phyloP scores from a whole-genome alignment of 1,140 invertebrate species.

The Neodiprion virginianus region DNA sequence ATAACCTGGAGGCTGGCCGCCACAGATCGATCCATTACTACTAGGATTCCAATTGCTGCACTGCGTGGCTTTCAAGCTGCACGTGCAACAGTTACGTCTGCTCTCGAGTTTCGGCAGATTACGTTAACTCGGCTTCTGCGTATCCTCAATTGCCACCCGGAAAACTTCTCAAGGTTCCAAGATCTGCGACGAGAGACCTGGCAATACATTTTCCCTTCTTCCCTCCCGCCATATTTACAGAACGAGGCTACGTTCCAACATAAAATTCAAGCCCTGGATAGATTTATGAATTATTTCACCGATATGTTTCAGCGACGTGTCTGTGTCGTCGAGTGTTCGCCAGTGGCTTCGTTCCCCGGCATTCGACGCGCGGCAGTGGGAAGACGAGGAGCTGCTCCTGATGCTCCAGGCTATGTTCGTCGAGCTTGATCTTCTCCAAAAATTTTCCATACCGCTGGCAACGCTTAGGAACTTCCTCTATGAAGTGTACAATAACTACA shows the following conservation, averaged over 20 bases:
- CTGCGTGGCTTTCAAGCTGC: background rate
- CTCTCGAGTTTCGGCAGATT: background rate
- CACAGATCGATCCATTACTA: background rate
- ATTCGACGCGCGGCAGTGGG: conserved; percentile 85
- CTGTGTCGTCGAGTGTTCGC: conserved; percentile 65
- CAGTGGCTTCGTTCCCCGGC: conserved; percentile 74
- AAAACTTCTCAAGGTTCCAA: background rate
- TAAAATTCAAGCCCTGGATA: too few species aligned
- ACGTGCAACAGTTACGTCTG: background rate
- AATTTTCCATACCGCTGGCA: conserved; percentile 79
- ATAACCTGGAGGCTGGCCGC: conserved; percentile 7
- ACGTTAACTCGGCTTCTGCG: background rate
- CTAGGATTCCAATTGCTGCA: background rate
- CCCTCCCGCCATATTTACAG: too few species aligned
- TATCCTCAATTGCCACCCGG: background rate
- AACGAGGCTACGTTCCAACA: too few species aligned
- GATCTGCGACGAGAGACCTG: background rate
- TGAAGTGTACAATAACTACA: conserved; percentile 87
- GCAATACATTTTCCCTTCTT: background rate
- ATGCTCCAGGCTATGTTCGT: conserved; percentile 86
- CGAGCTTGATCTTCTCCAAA: conserved; percentile 77
- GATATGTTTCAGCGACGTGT: conserved; percentile 65
- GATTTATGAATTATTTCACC: background rate
- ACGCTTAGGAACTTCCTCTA: conserved; percentile 77
- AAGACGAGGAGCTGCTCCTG: conserved; percentile 83